A percentile compares a stretch with the other conserved stretches of the same genome.
These are phyloP conservation scores for Holacanthella duospinosa DNA, from an alignment of 2,888 invertebrate genomes.

Conservation along the genomic window DNA sequence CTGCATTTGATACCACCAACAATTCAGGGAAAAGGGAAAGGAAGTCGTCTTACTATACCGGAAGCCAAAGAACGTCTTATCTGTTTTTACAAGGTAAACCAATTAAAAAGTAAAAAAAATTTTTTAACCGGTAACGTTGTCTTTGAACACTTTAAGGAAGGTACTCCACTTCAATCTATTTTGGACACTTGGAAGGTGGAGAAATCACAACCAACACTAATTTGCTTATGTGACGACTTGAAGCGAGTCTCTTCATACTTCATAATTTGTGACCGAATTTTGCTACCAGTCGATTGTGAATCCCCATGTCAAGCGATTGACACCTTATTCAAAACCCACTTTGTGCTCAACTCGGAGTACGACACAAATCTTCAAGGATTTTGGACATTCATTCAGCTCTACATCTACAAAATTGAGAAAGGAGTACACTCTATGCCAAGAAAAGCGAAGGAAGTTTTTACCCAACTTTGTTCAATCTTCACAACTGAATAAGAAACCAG, in stretches of 20 bases:
- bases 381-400: constrained; percentile 7
- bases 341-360: background rate
- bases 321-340: too few species aligned
- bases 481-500: too few species aligned
- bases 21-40: too few species aligned
- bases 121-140: too few species aligned
- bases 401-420: constrained; percentile 1
- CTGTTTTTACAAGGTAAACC: too few species aligned
- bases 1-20: too few species aligned
- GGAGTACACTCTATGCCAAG: background rate
- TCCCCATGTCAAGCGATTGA: too few species aligned
- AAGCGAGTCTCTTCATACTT: background rate
- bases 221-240: background rate
- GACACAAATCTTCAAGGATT: background rate
- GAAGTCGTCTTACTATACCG: too few species aligned
- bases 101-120: too few species aligned
- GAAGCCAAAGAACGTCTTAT: too few species aligned
- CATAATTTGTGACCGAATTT: background rate
- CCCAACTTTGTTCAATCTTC: background rate
- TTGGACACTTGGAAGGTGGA: background rate
- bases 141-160: too few species aligned
- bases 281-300: background rate
- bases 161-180: too few species aligned
- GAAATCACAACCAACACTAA: background rate
- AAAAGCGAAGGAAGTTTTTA: constrained; percentile 7